phyloP scores from a whole-genome alignment of 2,113 vertebrate species.

The Axis porcinus region DNA sequence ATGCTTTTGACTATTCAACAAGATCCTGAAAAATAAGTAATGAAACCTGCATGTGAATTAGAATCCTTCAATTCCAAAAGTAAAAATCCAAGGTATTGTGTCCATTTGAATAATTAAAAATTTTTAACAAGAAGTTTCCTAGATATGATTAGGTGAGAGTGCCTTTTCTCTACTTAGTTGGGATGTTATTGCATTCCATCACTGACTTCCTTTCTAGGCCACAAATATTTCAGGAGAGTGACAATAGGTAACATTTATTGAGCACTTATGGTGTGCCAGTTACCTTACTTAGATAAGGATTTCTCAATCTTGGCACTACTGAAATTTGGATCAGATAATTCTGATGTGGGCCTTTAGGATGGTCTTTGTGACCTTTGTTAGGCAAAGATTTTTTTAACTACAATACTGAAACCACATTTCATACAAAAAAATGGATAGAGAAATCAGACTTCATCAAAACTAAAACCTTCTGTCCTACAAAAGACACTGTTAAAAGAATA shows the following conservation, averaged over 20 bases:
- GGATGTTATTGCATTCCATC: background rate
- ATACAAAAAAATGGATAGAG: background rate
- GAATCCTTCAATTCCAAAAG: background rate
- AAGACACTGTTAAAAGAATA: background rate
- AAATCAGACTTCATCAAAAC: background rate
- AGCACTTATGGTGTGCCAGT: background rate
- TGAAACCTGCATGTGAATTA: background rate
- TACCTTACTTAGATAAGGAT: background rate
- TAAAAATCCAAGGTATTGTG: background rate
- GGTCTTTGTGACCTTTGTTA: background rate
- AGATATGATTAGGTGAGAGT: background rate
- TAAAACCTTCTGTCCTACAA: background rate
- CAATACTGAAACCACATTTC: background rate
- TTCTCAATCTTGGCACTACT: background rate
- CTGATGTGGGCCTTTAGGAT: background rate
- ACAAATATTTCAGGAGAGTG: background rate
- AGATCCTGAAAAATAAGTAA: slow-evolving; percentile 23
- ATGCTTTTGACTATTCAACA: background rate
- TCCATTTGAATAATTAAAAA: background rate
- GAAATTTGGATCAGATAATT: background rate
- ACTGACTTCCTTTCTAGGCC: background rate
- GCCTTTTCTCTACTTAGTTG: background rate
- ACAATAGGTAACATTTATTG: background rate
- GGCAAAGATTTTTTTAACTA: background rate
- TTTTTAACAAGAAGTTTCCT: background rate